Conservation (phyloP, 2,113 vertebrate genomes). For the Anas platyrhynchos region DNA sequence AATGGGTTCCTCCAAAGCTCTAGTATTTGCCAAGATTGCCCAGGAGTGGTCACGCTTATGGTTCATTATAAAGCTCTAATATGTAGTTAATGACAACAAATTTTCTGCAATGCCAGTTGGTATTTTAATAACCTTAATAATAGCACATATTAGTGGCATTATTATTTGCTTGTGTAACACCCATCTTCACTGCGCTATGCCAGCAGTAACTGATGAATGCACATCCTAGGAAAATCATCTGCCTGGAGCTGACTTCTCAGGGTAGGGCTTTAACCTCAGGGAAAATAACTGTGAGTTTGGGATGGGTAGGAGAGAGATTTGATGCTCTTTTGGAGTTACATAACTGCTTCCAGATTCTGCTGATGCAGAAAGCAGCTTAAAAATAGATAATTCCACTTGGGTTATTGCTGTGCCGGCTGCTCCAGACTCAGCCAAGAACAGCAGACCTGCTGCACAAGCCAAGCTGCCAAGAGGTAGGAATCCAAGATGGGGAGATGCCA, state of each 20-base stretch:
- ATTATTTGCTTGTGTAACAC: neutral
- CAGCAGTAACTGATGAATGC: neutral
- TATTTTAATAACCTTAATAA: constrained; percentile 1
- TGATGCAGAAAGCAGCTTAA: constrained; percentile 21
- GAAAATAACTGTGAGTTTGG: neutral
- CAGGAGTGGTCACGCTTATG: neutral
- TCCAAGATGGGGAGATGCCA: neutral
- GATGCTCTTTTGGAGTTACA: neutral
- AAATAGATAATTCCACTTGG: constrained; percentile 27
- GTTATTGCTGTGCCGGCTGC: neutral
- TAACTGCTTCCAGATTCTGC: neutral
- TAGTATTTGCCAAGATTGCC: neutral
- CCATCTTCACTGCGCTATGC: neutral
- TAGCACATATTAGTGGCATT: neutral
- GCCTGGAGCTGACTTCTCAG: neutral
- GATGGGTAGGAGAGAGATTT: neutral
- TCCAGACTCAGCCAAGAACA: neutral
- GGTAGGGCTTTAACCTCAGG: neutral
- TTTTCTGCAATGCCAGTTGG: neutral
- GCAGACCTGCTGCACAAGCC: neutral
- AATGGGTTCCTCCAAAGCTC: fast-evolving
- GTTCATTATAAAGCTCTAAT: neutral
- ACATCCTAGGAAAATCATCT: neutral
- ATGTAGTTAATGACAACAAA: neutral
- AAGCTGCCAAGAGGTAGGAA: neutral